These are phyloP conservation scores for Drosophila guanche DNA, from an alignment of 1,140 invertebrate genomes.

Conservation along the genomic window DNA sequence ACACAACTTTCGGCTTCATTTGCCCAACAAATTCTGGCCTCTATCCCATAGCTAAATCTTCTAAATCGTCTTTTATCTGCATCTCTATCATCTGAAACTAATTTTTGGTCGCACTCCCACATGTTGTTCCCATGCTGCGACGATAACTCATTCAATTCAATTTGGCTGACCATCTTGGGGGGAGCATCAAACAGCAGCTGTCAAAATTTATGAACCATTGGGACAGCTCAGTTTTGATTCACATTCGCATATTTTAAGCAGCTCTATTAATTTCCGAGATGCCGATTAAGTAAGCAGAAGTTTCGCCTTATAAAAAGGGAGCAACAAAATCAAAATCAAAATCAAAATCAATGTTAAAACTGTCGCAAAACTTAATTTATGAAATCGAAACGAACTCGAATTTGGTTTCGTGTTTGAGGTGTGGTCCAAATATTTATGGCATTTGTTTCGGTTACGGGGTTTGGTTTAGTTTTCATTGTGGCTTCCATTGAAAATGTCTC, in stretches of 20 bases:
- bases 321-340: conserved; percentile 22
- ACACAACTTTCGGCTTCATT: too few species aligned
- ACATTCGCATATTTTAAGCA: conserved; percentile 44
- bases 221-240: conserved; percentile 45
- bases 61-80: not conserved
- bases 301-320: conserved; percentile 37
- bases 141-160: conserved; percentile 22
- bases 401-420: conserved; percentile 45
- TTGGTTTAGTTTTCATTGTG: conserved; percentile 31
- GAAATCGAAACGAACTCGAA: conserved; percentile 50
- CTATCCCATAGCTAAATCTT: too few species aligned
- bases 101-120: conserved; percentile 8
- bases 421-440: conserved; percentile 51
- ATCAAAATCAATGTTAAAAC: conserved; percentile 31
- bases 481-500: conserved; percentile 29
- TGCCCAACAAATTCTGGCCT: too few species aligned
- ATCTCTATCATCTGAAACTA: not conserved
- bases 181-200: conserved; percentile 48
- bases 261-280: conserved; percentile 72
- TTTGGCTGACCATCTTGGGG: conserved; percentile 21
- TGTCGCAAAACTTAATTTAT: conserved; percentile 70
- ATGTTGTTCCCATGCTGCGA: conserved; percentile 8
- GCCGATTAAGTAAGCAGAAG: conserved; percentile 51
- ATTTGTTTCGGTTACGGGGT: conserved; percentile 8
- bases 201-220: conserved; percentile 57